Conservation (phyloP, 2,797 vertebrate species). For the Lemur catta region DNA sequence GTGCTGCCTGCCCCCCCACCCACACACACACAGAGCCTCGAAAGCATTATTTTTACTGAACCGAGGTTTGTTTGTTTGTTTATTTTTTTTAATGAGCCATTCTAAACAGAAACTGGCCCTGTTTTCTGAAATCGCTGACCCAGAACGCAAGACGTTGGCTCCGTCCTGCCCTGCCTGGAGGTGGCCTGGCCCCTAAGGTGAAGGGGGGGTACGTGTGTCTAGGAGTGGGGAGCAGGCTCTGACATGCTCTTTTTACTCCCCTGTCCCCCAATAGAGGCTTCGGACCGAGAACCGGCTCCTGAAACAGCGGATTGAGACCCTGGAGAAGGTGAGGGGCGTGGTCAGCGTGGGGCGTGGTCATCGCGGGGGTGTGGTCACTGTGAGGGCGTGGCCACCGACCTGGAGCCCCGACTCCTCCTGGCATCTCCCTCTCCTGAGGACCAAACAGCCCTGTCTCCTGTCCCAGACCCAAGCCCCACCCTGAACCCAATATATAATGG, state of each 20-base stretch:
- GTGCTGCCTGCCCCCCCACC: too few species aligned
- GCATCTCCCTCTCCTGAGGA: neutral
- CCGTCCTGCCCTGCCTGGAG: neutral
- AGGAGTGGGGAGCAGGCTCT: neutral
- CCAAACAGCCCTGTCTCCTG: neutral
- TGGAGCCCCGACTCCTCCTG: neutral
- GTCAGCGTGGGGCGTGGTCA: neutral
- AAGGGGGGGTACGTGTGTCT: neutral
- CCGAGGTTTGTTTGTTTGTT: neutral
- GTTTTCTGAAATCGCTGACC: conserved; percentile 16
- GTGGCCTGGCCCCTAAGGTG: neutral
- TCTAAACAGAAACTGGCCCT: neutral
- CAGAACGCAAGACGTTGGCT: neutral
- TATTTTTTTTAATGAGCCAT: neutral
- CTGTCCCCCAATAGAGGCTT: conserved; percentile 77
- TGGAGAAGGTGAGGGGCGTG: conserved; percentile 87
- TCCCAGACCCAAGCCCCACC: neutral
- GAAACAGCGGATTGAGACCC: conserved; percentile 95
- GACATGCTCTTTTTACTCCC: neutral
- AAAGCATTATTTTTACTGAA: neutral
- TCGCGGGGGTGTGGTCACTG: neutral
- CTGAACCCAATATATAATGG: neutral
- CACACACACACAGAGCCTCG: neutral
- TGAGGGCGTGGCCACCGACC: neutral
- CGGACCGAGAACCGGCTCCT: conserved; percentile 89